Percentiles rank a stretch among this genome's conserved stretches.
Conservation (phyloP, 1,140 invertebrate species). For the Drosophila elegans region DNA sequence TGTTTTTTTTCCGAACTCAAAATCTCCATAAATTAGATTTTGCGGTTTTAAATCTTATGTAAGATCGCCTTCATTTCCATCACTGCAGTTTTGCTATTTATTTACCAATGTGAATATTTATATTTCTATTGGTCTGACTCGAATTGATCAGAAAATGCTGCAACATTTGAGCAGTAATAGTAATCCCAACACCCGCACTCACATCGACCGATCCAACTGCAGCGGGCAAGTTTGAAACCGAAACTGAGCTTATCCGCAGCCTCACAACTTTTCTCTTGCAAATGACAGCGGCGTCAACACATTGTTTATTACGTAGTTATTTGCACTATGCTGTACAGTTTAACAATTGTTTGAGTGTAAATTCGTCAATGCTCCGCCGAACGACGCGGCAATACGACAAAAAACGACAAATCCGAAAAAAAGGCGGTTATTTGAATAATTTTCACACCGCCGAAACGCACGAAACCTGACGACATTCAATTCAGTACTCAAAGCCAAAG, state of each 20-base stretch:
- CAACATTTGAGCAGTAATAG: conserved; percentile 5
- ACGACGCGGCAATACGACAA: conserved; percentile 26
- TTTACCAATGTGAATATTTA: background rate
- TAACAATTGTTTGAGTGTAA: conserved; percentile 81
- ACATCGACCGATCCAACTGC: conserved; percentile 52
- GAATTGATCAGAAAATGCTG: conserved; percentile 1
- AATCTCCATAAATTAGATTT: no score
- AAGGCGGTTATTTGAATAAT: conserved; percentile 66
- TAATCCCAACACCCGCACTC: conserved; percentile 9
- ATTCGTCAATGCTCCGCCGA: conserved; percentile 62
- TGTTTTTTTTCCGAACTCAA: no score
- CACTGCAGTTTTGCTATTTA: background rate
- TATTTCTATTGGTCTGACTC: background rate
- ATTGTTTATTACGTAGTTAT: conserved; percentile 76
- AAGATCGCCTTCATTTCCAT: background rate
- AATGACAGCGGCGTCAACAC: conserved; percentile 49
- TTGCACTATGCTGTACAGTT: conserved; percentile 69
- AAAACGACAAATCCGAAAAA: conserved; percentile 36
- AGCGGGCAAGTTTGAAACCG: conserved; percentile 55
- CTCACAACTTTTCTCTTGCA: conserved; percentile 63
- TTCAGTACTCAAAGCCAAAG: conserved; percentile 32
- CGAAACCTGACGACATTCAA: conserved; percentile 43
- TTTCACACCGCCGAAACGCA: conserved; percentile 60
- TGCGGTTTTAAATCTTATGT: background rate
- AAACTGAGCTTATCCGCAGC: conserved; percentile 60